Conservation (phyloP, 2,113 vertebrate species). For the Pseudorhombus dupliciocellatus region DNA sequence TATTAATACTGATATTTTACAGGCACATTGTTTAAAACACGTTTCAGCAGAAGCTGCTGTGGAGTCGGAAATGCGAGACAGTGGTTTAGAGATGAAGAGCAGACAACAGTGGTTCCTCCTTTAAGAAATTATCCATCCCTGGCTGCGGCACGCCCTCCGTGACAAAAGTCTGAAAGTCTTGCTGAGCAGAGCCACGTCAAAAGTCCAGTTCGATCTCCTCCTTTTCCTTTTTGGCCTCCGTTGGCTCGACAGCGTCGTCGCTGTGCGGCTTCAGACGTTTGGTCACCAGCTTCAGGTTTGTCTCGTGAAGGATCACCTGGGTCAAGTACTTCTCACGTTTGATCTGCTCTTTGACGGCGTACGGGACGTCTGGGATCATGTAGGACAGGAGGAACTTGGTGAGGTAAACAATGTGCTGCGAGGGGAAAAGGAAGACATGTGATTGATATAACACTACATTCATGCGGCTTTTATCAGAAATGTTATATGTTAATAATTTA, state of each 20-base stretch:
- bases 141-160: not conserved
- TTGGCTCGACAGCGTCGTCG: constrained; percentile 28
- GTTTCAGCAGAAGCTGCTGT: not conserved
- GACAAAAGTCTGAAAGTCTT: not conserved
- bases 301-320: constrained; percentile 90
- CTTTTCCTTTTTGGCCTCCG: not conserved
- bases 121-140: not conserved
- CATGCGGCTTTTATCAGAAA: too few species aligned
- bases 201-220: constrained; percentile 46
- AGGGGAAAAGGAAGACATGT: constrained; percentile 15
- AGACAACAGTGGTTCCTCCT: constrained; percentile 13
- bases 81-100: not conserved
- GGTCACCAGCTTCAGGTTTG: constrained; percentile 84
- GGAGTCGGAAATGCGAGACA: not conserved
- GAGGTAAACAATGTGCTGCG: constrained; percentile 90
- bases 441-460: not conserved
- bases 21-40: not conserved
- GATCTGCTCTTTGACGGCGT: constrained; percentile 88
- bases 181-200: not conserved
- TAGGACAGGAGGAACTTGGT: constrained; percentile 92
- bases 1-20: constrained; percentile 50
- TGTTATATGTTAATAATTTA: too few species aligned
- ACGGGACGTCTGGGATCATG: constrained; percentile 87
- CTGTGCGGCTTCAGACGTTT: constrained; percentile 75
- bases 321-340: constrained; percentile 92